Conservation (phyloP, 1,140 invertebrate genomes). For the Drosophila ambigua region DNA sequence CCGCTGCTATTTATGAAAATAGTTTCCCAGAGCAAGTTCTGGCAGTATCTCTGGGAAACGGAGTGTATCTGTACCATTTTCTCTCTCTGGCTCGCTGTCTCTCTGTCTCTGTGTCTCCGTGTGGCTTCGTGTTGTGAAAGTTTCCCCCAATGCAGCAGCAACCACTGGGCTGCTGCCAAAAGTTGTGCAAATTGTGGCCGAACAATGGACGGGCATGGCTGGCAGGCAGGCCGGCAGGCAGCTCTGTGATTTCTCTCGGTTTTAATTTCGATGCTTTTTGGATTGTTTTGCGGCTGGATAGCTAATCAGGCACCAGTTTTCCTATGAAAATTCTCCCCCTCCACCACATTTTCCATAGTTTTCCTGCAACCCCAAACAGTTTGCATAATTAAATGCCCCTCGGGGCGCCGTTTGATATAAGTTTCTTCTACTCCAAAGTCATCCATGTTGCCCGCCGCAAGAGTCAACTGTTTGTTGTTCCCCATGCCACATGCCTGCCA, state of each 20-base stretch:
- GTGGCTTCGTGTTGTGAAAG: slow-evolving; percentile 49
- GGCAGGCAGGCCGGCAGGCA: background rate
- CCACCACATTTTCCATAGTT: slow-evolving; percentile 9
- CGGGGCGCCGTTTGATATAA: slow-evolving; percentile 8
- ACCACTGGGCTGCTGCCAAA: slow-evolving; percentile 65
- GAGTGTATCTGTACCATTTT: background rate
- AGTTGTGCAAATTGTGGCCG: slow-evolving; percentile 77
- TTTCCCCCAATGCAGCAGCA: slow-evolving; percentile 38
- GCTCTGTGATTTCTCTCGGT: slow-evolving; percentile 71
- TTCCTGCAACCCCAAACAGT: background rate
- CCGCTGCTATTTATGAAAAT: slow-evolving; percentile 76
- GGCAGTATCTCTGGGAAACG: background rate
- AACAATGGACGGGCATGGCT: slow-evolving; percentile 52
- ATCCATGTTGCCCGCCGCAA: slow-evolving; percentile 11
- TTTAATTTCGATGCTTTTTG: slow-evolving; percentile 69
- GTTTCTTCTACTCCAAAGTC: slow-evolving; percentile 45
- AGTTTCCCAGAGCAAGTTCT: slow-evolving; percentile 63
- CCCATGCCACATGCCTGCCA: background rate
- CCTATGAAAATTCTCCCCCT: slow-evolving; percentile 19
- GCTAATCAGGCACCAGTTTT: slow-evolving; percentile 55
- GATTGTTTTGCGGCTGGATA: slow-evolving; percentile 29
- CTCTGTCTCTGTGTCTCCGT: slow-evolving; percentile 10
- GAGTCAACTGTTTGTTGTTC: slow-evolving; percentile 14
- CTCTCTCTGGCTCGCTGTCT: slow-evolving; percentile 1
- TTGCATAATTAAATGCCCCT: slow-evolving; percentile 54